A percentile compares a stretch with the other conserved stretches of the same genome.
Evolutionary conservation across 2,113 vertebrate species (phyloP).

Genomic region (Cinclus mexicanus): DNA sequence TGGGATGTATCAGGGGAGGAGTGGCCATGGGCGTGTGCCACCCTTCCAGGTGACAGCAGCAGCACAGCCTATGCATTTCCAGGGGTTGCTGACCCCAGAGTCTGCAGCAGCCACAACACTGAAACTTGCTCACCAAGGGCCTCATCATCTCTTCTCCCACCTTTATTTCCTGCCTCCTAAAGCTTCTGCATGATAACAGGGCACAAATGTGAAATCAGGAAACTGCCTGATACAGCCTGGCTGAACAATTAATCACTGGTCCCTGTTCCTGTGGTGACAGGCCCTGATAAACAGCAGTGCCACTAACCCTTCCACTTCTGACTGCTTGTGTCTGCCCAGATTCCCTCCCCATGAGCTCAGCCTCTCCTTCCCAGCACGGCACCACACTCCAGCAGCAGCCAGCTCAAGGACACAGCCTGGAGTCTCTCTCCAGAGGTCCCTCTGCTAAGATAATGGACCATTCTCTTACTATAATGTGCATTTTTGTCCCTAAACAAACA

Average conservation of each 20-base stretch:
- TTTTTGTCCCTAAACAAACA: neutral
- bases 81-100: neutral
- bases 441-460: neutral
- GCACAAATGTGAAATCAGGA: neutral
- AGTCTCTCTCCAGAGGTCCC: neutral
- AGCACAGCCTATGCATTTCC: fast-evolving
- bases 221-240: neutral
- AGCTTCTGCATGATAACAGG: neutral
- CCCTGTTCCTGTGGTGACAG: neutral
- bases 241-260: neutral
- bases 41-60: neutral
- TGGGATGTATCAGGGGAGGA: neutral
- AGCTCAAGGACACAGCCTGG: neutral
- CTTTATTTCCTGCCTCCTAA: neutral
- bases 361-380: fast-evolving
- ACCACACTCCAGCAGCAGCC: neutral
- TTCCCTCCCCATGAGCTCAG: neutral
- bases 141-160: neutral
- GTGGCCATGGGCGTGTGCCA: fast-evolving
- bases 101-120: neutral
- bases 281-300: neutral
- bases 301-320: neutral
- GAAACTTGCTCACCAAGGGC: neutral
- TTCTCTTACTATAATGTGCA: neutral
- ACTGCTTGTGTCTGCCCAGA: neutral